These are phyloP conservation scores for Brachyptera risi DNA, from an alignment of 2,888 invertebrate genomes.

Conservation along the genomic window DNA sequence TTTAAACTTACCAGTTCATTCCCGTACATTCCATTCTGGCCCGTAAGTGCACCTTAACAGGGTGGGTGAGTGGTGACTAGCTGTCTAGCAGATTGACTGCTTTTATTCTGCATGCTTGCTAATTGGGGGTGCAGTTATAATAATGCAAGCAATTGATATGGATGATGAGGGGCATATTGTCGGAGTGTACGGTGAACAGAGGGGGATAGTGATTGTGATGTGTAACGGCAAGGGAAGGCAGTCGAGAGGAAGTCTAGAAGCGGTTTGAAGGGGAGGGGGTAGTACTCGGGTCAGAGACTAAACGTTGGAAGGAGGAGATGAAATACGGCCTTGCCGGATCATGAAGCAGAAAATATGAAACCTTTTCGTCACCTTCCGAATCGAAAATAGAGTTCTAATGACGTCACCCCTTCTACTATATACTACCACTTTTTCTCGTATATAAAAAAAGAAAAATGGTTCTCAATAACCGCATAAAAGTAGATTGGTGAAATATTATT, in stretches of 20 bases:
- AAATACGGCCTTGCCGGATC: constrained; percentile 6
- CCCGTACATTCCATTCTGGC: too few species aligned
- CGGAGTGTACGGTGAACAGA: not conserved
- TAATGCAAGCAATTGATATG: not conserved
- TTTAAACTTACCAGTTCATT: too few species aligned
- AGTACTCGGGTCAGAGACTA: constrained; percentile 10
- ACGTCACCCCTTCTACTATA: not conserved
- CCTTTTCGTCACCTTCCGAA: constrained; percentile 13
- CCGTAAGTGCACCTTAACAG: too few species aligned
- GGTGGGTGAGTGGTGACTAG: too few species aligned
- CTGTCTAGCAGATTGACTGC: not conserved
- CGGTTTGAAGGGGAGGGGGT: not conserved
- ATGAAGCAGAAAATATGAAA: constrained; percentile 24
- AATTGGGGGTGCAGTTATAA: constrained; percentile 5
- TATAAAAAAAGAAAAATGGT: not conserved
- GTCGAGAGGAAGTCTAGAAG: not conserved
- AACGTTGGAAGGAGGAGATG: constrained; percentile 16
- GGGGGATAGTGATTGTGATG: not conserved
- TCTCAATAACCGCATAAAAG: constrained; percentile 18
- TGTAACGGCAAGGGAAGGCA: not conserved
- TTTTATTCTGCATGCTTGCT: not conserved
- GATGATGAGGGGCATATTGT: not conserved
- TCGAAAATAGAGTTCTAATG: constrained; percentile 22
- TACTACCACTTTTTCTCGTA: not conserved
- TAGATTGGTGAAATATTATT: constrained; percentile 25